phyloP scores from a whole-genome alignment of 2,888 invertebrate species.

The Rhopalosiphum nymphaeae region DNA sequence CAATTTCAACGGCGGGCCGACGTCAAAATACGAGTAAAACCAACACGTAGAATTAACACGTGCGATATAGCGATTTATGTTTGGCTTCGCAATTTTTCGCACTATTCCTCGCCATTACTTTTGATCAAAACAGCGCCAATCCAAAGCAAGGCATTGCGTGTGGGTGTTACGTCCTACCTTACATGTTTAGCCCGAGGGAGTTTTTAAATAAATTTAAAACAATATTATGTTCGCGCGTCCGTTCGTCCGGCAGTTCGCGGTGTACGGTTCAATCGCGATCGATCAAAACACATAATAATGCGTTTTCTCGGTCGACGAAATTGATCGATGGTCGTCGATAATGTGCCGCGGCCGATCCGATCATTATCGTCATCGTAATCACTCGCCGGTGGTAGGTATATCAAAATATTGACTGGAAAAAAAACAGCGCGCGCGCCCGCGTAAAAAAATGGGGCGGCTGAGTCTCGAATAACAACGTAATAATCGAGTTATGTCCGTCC shows the following conservation, averaged over 20 bases:
- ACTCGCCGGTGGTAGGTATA: conserved; percentile 1
- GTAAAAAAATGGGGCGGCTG: conserved; percentile 10
- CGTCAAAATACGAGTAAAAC: not conserved
- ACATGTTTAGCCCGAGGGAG: not conserved
- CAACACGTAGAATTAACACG: no score
- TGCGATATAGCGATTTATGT: not conserved
- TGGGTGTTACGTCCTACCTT: not conserved
- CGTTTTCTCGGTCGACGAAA: not conserved
- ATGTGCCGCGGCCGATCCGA: conserved; percentile 7
- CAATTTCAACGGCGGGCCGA: not conserved
- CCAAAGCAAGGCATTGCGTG: not conserved
- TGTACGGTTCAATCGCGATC: conserved; percentile 19
- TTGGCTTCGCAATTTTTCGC: not conserved
- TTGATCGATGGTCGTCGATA: conserved; percentile 38
- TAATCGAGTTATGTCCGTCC: conserved; percentile 59
- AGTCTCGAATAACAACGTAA: conserved; percentile 44
- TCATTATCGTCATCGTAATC: conserved; percentile 36
- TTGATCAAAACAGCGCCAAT: not conserved
- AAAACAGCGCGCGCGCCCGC: not conserved
- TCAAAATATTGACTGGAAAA: conserved; percentile 56
- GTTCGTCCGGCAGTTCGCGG: not conserved
- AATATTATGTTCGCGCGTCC: not conserved
- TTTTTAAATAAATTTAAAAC: not conserved
- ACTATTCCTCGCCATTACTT: not conserved
- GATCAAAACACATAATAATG: conserved; percentile 31